A percentile compares a stretch with the other conserved stretches of the same genome.
These are phyloP conservation scores for Trichogramma pretiosum DNA, from an alignment of 1,140 invertebrate genomes.

Conservation along the genomic window DNA sequence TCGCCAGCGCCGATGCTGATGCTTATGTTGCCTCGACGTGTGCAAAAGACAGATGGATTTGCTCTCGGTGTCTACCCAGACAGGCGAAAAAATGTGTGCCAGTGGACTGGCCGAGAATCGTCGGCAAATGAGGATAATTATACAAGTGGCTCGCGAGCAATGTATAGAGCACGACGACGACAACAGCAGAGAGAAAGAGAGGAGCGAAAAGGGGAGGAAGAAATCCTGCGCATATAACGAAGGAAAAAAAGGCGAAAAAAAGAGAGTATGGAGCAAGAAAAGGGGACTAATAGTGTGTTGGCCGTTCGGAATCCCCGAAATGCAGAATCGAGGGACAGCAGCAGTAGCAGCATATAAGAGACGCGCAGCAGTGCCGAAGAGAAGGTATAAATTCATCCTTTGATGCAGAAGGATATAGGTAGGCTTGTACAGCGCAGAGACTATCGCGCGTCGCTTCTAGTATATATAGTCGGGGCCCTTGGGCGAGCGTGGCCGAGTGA, in stretches of 20 bases:
- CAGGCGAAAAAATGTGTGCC: no score
- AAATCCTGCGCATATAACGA: not conserved
- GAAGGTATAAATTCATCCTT: constrained; percentile 42
- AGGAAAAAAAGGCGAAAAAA: constrained; percentile 8
- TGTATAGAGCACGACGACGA: not conserved
- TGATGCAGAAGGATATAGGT: constrained; percentile 2
- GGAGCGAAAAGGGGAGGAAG: no score
- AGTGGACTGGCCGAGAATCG: no score
- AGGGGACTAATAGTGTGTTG: constrained; percentile 5
- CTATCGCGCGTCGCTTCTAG: no score
- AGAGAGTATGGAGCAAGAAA: not conserved
- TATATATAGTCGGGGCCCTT: no score
- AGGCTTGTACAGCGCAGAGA: no score
- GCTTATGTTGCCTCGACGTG: constrained; percentile 11
- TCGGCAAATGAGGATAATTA: no score
- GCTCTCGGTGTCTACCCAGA: constrained; percentile 3
- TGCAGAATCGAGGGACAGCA: constrained; percentile 21
- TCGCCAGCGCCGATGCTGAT: no score
- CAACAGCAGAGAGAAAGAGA: not conserved
- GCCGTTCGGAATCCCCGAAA: constrained; percentile 35
- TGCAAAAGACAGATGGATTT: constrained; percentile 21
- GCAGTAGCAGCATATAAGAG: constrained; percentile 10
- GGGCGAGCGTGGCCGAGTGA: constrained; percentile 17
- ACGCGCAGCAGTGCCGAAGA: constrained; percentile 22
- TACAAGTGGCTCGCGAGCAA: not conserved